Evolutionary conservation across 2,113 vertebrate species (phyloP), one percentile per base, ranked within the genome.

Genomic region (Corythornis vintsioides): DNA sequence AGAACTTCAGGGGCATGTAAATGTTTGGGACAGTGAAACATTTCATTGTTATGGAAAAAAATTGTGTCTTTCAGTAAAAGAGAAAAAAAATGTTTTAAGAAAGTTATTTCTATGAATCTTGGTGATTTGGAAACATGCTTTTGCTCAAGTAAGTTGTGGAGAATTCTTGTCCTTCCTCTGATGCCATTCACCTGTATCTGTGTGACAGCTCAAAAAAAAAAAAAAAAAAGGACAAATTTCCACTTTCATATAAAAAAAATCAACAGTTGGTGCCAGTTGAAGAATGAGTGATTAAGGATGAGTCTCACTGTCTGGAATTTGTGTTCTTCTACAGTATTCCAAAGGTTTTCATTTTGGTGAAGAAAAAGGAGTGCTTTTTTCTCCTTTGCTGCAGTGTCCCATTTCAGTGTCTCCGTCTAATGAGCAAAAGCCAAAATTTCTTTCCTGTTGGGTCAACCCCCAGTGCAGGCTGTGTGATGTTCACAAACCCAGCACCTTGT

Each of bases 1-100:
- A 94, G 86, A 91, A 89, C 26, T 48, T 94, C 92, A 92, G 81
- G 93, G 82, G 42, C 40, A 72, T 78, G 87, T 86, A 95, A 95
- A 89, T 95, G 91, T 61, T 92, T 8, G 0, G 83, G 89, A 92
- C 77, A 81, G 76, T 89, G 94, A 94, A 69, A 88, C 43, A 52
- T 33, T 56, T 70, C 28, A 29, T 60, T 84, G 45, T 89, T 94
- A 67, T 53, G 29, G 66, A 75, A 92, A 88, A 88, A 89, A 74
- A 74, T 3, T 35, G 11, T 74, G 25, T 31, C 29, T 71, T 78
- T 74, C 88, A 90, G 81, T 66, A 57, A 53, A n/a, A 66, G 43
- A 81, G 31, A 65, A 67, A 69, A 75, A 72, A 7, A n/a, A 26
- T n/a, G 26, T 33, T 79, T 18, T 22, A 57, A 59, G 19, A n/a